These are phyloP conservation scores for Collichthys lucidus DNA, from an alignment of 2,113 vertebrate species.

Conservation along the genomic window DNA sequence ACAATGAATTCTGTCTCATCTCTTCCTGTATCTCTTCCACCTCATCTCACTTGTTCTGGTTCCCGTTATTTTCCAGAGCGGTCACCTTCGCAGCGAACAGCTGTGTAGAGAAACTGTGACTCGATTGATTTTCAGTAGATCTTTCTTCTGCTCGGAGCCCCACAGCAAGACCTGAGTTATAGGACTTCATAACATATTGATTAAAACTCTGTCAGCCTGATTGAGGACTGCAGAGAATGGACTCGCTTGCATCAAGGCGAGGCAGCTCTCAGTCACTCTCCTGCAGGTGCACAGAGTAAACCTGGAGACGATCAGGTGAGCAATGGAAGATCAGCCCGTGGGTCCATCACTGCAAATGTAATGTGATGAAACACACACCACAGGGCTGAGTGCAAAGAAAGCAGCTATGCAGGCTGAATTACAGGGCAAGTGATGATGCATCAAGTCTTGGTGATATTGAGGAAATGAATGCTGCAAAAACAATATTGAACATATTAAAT, in stretches of 20 bases:
- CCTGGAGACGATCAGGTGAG: neutral
- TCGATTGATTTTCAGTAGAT: constrained; percentile 64
- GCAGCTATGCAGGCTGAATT: neutral
- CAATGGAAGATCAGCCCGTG: neutral
- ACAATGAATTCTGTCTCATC: too few species aligned
- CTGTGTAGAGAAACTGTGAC: constrained; percentile 30
- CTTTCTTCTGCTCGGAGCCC: constrained; percentile 41
- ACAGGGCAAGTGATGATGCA: neutral
- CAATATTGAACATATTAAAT: too few species aligned
- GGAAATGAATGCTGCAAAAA: too few species aligned
- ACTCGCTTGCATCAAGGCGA: constrained; percentile 12
- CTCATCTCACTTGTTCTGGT: neutral
- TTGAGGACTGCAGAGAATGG: constrained; percentile 38
- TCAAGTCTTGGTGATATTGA: too few species aligned
- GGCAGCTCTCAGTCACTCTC: constrained; percentile 34
- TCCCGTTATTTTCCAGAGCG: constrained; percentile 29
- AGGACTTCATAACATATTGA: constrained; percentile 65
- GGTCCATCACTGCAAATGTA: neutral
- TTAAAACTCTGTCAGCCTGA: constrained; percentile 62
- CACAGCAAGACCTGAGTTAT: constrained; percentile 59
- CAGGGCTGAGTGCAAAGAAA: neutral
- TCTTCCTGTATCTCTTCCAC: neutral
- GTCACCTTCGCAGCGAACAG: constrained; percentile 28
- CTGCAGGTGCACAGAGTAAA: neutral
- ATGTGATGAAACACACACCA: neutral